Evolutionary conservation across 1,140 invertebrate genomes (phyloP), one percentile per base, ranked within the genome.

Genomic region (Diorhabda carinulata): DNA sequence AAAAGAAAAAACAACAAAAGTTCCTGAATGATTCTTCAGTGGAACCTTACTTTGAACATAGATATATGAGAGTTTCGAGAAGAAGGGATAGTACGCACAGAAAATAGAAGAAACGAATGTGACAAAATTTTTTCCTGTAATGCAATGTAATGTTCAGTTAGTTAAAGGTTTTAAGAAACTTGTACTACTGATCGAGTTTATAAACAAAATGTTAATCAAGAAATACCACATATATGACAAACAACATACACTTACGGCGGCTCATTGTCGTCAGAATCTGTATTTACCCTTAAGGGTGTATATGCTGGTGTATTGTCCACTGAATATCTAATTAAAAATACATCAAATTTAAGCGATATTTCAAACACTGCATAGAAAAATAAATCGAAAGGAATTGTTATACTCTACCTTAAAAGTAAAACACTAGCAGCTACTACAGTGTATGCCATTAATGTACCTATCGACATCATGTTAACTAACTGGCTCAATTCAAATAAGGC

Each of bases 391-490:
- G 47, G n/a, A 52, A 52, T 25, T 25, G 25, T 25, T 25, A 25
- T 25, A 7, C 5, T 57, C 79, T 83, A 89, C 83, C 88, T 83
- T 61, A 95, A 81, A 74, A 94, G 84, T 3, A 95, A 83, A 0
- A 95, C 91, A 78, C 89, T 93, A 10, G 88, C 84, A 7, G 91
- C 90, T 3, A 95, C 93, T 72, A 95, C 88, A 0, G 91, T 91
- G 80, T 95, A 95, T n/a, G 93, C 92, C 66, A 94, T 78, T 3
- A 95, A 78, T 2, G 93, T 95, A 57, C 93, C 93, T 75, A 95
- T 94, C 7, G 91, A 92, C 92, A 95, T 93, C 91, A 95, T 94
- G 71, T 92, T 88, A 4, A 94, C 87, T 3, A 95, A 81, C 77
- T 92, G 88, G 43, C 85, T 83, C 2, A 94, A 80, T 73, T 94